Conservation (phyloP, 2,888 invertebrate species). For the Alviniconcha strummeri region DNA sequence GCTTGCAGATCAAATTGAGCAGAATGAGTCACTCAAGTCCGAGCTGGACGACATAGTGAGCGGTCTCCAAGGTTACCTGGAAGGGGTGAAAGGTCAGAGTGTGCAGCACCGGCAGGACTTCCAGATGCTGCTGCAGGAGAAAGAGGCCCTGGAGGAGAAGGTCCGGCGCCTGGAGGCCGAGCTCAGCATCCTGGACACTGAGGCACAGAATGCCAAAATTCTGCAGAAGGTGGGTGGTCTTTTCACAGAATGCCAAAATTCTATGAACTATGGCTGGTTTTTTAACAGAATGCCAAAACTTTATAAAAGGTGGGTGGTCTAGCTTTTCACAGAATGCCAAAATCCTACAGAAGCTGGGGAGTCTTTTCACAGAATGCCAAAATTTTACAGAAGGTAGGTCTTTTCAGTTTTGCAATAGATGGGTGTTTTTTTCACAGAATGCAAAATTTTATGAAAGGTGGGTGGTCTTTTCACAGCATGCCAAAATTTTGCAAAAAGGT, state of each 20-base stretch:
- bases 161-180: constrained; percentile 60
- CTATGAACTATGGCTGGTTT: too few relatives aligned
- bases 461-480: neutral
- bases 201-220: constrained; percentile 54
- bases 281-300: too few relatives aligned
- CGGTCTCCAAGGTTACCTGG: constrained; percentile 66
- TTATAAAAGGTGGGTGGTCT: too few relatives aligned
- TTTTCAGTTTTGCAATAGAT: too few relatives aligned
- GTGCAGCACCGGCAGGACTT: constrained; percentile 61
- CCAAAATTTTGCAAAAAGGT: too few relatives aligned
- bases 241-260: neutral
- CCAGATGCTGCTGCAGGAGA: constrained; percentile 60
- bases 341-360: too few relatives aligned
- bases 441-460: constrained; percentile 56
- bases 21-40: constrained; percentile 60
- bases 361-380: too few relatives aligned
- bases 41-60: constrained; percentile 69
- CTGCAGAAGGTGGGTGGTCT: constrained; percentile 53
- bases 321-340: too few relatives aligned
- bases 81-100: constrained; percentile 64
- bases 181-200: constrained; percentile 56
- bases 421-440: constrained; percentile 41
- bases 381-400: too few relatives aligned
- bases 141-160: constrained; percentile 57
- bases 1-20: constrained; percentile 54